Percentiles rank a stretch among this genome's conserved stretches.
Evolutionary conservation across 2,797 vertebrate genomes (phyloP).

Genomic region (Holocentrus rufus): DNA sequence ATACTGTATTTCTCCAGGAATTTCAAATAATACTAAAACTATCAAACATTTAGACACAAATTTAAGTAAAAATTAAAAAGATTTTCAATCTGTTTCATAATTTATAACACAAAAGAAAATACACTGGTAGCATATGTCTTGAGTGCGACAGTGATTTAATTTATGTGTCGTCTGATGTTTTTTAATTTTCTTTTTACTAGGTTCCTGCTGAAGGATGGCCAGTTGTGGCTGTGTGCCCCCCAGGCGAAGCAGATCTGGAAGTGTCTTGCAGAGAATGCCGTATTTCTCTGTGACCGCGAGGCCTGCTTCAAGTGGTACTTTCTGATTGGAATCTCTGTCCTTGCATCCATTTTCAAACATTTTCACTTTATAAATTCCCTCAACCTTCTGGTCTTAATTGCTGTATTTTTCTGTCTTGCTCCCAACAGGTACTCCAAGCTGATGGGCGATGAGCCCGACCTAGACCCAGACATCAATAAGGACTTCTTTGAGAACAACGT

Average conservation of each 20-base stretch:
- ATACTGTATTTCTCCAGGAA: too few relatives aligned
- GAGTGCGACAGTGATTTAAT: background rate
- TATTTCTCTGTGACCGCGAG: conserved; percentile 98
- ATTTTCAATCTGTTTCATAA: too few relatives aligned
- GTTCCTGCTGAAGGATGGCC: conserved; percentile 98
- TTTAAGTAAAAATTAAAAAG: too few relatives aligned
- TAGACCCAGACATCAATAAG: conserved; percentile 99
- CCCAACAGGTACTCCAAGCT: conserved; percentile 90
- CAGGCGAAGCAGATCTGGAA: conserved; percentile 99
- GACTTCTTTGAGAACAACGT: conserved; percentile 99
- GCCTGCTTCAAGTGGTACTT: conserved; percentile 98
- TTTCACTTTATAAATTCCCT: background rate
- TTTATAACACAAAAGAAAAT: too few relatives aligned
- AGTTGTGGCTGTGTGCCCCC: conserved; percentile 98
- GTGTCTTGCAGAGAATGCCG: conserved; percentile 98
- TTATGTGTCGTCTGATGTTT: background rate
- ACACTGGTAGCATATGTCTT: too few relatives aligned
- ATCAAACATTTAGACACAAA: too few relatives aligned
- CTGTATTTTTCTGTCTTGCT: background rate
- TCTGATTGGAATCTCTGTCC: background rate
- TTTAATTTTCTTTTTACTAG: conserved; percentile 71
- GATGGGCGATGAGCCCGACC: conserved; percentile 99
- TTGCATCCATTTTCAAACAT: background rate
- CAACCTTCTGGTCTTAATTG: conserved; percentile 8
- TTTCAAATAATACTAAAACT: too few relatives aligned